Evolutionary conservation across 2,113 vertebrate genomes (phyloP), one percentile per base, ranked within the genome.

Genomic region (Dolichotis patagonum): DNA sequence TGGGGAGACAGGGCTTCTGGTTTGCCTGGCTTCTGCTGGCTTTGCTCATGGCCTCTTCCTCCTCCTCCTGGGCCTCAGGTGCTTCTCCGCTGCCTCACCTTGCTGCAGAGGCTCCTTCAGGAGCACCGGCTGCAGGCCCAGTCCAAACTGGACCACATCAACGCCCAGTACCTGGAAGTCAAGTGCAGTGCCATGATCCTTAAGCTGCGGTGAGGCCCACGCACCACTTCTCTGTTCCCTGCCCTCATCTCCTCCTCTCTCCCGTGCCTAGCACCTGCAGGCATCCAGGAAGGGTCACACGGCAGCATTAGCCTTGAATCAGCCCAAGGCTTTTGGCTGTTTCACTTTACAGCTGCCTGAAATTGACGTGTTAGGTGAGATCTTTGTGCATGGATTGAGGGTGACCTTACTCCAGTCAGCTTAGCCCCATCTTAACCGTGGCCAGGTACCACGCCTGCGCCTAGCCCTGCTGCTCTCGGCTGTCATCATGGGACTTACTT

Each of bases 171-270:
- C 97, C 97, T 99, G 94, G 99, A 99, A 90, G 98, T 98, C 78
- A 99, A 99, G 98, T 99, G 99, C 97, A 98, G 98, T 63, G 98
- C 99, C 71, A 98, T 99, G 97, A 97, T 99, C 75, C 99, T 99
- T 85, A 99, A 99, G 97, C 98, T 99, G 88, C 98, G 98, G 99
- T 30, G 30, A 54, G 9, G 43, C 82, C n/a, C n/a, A 80, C 16
- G 35, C 2, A 32, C 43, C 41, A 3, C 41, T 24, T 3, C 11
- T 43, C 58, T 2, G 41, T 2, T 41, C 35, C 58, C 67, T 26
- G 3, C 20, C 78, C 56, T 54, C 16, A 30, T 80, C 5, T 38
- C 85, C 5, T 38, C 85, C 24, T 32, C 5, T 60, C 43, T 4
- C 3, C 54, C 8, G 1, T 35, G 32, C 32, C 41, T 41, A 20